phyloP scores from a whole-genome alignment of 2,888 invertebrate species.

The Embidobia sp. region DNA sequence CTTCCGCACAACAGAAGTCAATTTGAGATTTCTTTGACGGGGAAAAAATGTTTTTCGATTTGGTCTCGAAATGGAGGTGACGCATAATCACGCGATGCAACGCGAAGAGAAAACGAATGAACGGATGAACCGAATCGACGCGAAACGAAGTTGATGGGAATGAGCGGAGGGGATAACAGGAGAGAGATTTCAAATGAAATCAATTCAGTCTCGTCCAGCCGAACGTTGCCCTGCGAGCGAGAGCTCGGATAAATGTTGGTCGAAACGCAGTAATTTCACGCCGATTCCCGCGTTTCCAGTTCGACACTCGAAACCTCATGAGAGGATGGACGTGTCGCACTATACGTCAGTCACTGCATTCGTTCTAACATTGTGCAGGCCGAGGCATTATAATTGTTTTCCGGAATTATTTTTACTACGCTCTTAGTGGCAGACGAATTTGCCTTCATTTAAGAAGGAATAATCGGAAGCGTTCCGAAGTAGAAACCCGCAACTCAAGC shows the following conservation, averaged over 20 bases:
- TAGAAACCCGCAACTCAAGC: too few relatives aligned
- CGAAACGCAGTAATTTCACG: conserved; percentile 80
- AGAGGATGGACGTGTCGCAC: conserved; percentile 66
- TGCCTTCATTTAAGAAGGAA: conserved; percentile 25
- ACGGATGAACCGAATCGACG: conserved; percentile 62
- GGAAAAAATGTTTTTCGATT: conserved; percentile 52
- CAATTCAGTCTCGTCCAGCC: conserved; percentile 80
- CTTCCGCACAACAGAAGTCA: background rate
- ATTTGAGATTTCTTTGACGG: conserved; percentile 35
- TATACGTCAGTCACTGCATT: conserved; percentile 65
- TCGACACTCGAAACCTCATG: conserved; percentile 72
- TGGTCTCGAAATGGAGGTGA: conserved; percentile 40
- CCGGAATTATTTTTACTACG: conserved; percentile 47
- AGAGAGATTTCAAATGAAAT: conserved; percentile 80
- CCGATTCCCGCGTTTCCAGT: conserved; percentile 75
- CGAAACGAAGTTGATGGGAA: conserved; percentile 69
- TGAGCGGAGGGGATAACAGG: conserved; percentile 65
- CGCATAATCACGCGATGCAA: conserved; percentile 58
- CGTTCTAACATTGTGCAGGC: conserved; percentile 55
- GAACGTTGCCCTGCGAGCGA: conserved; percentile 75
- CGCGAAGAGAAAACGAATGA: conserved; percentile 59
- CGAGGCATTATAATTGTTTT: conserved; percentile 61
- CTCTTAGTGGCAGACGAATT: background rate
- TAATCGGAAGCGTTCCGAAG: too few relatives aligned
- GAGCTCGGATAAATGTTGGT: conserved; percentile 79